Evolutionary conservation across 2,113 vertebrate genomes (phyloP), one percentile per base, ranked within the genome.

Genomic region (Esox niger): DNA sequence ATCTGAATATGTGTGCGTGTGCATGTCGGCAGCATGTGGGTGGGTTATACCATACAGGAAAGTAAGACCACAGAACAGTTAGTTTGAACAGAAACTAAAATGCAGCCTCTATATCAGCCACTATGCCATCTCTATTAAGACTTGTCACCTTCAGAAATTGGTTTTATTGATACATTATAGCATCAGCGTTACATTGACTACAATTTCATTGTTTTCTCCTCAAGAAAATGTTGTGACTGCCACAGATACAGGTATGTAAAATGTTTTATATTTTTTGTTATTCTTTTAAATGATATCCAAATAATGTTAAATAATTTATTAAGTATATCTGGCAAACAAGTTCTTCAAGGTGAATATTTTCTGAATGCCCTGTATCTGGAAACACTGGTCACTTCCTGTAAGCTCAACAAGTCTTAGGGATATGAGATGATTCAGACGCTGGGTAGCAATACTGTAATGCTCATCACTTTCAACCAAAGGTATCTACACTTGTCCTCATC

Each of bases 11-110:
- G n/a, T 59, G 7, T n/a, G 17, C 8, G 63, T 30, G 9, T 55
- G 23, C 17, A n/a, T 29, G 20, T 68, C 23, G 2, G 23, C 21
- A 25, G 29, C 33, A 4, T 56, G 49, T 64, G 27, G 32, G 63
- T 65, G 62, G 46, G 76, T 62, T 71, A 73, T 74, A 79, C 66
- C 65, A 30, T 7, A 83, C 82, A 87, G 87, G 88, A 89, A 86
- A 75, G 64, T 25, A 10, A 71, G 83, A 85, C 86, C 86, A 78
- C 81, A 79, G 33, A 23, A 11, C 30, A 29, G 35, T 43, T 43
- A n/a, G 17, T 6, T 1, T 58, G n/a, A 0, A 46, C 29, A 66
- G 83, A 84, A 83, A 82, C 57, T 47, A 47, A 47, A 56, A 66
- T 57, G 32, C 26, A 21, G 20, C 10, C 11, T 32, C 31, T 55